A percentile compares a stretch with the other conserved stretches of the same genome.
These are phyloP conservation scores for Limnephilus rhombicus DNA, from an alignment of 2,888 invertebrate genomes.

Conservation along the genomic window DNA sequence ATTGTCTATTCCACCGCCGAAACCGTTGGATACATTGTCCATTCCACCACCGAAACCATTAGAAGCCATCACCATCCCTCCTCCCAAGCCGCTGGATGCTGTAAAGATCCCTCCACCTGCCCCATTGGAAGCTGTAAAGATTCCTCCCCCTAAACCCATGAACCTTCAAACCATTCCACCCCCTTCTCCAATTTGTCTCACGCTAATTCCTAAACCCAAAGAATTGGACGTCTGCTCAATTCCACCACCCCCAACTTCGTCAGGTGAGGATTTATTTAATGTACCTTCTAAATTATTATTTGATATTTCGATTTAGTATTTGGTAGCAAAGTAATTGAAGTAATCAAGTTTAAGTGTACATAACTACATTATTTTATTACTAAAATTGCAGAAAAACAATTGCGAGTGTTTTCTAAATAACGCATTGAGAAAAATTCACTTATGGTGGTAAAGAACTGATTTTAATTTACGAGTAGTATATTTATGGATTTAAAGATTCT, in stretches of 20 bases:
- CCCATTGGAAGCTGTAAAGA: conserved; percentile 68
- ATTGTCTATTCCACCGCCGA: conserved; percentile 66
- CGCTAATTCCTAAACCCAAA: conserved; percentile 80
- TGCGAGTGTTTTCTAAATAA: background rate
- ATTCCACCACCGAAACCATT: conserved; percentile 61
- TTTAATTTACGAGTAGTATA: no score
- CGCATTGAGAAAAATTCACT: background rate
- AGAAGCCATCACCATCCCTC: conserved; percentile 67
- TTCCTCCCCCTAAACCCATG: conserved; percentile 78
- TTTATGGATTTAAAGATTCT: background rate
- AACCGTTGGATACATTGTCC: conserved; percentile 66
- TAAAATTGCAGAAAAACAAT: background rate
- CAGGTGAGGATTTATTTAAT: conserved; percentile 48
- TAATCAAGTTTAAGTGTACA: no score
- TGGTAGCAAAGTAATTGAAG: background rate
- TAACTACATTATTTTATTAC: no score
- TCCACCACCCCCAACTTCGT: conserved; percentile 72
- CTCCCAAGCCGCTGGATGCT: conserved; percentile 53
- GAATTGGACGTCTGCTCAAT: conserved; percentile 80
- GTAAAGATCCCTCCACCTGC: conserved; percentile 70
- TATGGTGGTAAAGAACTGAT: background rate
- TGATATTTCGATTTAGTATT: background rate
- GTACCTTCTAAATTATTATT: background rate
- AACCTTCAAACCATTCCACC: conserved; percentile 81
- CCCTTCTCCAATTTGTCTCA: conserved; percentile 79